Evolutionary conservation across 1,140 invertebrate genomes (phyloP), one percentile per base, ranked within the genome.

Genomic region (Ectropis grisescens): DNA sequence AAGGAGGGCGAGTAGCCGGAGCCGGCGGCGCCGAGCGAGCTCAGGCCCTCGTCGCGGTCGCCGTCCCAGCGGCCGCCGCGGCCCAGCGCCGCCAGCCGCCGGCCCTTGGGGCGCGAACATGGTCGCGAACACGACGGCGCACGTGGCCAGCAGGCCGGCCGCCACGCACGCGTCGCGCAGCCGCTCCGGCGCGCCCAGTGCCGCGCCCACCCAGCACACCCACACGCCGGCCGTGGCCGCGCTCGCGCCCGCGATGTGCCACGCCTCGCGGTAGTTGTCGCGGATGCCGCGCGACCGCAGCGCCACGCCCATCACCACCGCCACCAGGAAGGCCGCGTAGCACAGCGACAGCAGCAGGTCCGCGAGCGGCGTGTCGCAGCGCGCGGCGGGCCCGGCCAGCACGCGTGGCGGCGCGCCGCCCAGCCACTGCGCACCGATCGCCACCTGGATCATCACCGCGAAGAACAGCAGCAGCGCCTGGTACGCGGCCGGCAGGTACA

Each of bases 21-120:
- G 37, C 88, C 93, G 33, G 90, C 91, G 13, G 88, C 84, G 50
- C 87, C 89, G 24, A 94, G 66, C 5, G 91, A 91, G 67, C 91
- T 93, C 33, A 90, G 87, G 33, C 89, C 85, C 54, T 91, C 89
- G 33, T 92, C 90, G 44, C 89, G 83, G 61, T 94, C 92, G 49
- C 92, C 91, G 12, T 91, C 84, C 64, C 91, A 85, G 29, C 91
- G 86, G 31, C 87, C 89, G 56, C 92, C 91, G 42, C 92, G 90
- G 9, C 94, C 94, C 83, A 96, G 88, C 5, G 93, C 94, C 0
- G 94, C 93, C 58, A 97, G 72, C 48, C 96, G 93, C n/a, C 95
- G 85, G 24, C 93, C 93, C 82, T 96, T 96, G 1, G 4, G 95
- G 94, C 71, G 96, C 90, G 75, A 97, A 98, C 94, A 97, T 96